Evolutionary conservation across 1,140 invertebrate species (phyloP), one percentile per base, ranked within the genome.

Genomic region (Sycophaga agraensis): DNA sequence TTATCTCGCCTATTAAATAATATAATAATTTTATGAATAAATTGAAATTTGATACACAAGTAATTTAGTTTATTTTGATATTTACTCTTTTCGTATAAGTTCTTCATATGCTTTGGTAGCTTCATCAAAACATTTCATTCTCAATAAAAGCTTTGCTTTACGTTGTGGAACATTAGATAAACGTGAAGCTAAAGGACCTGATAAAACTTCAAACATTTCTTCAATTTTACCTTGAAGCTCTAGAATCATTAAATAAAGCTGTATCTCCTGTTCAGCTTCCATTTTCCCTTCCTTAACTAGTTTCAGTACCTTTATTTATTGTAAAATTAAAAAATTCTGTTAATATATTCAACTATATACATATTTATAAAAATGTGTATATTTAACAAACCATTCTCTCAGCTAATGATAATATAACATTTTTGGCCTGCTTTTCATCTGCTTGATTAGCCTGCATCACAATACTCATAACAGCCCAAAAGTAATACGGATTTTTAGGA

Each of bases 401-500:
- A n/a, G 95, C 95, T 48, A 98, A 81, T 14, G 90, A 87, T 35
- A 97, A 83, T 24, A 78, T 78, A 31, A 81, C 66, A 65, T 67
- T 68, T 66, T 78, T 77, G 1, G 79, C 76, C 55, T 80, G 56
- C 37, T 79, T 77, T 3, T 73, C 71, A 19, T 82, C 75, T 4
- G 74, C 71, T 56, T 73, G 71, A 60, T 75, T 70, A 62, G 92
- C 92, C 84, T 97, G 94, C 84, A 98, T 89, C 16, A 97, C 89
- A 73, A 96, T 87, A 76, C 94, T 97, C 90, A 97, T 97, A 14
- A 98, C 89, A 58, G 91, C 91, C 97, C 96, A 99, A 78, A 97
- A 97, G 75, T 96, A 97, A 78, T 98, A 99, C 0, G 94, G 95
- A 77, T 94, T 97, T 78, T 97, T 98, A 24, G 92, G 89, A 74